A percentile compares a stretch with the other conserved stretches of the same genome.
phyloP scores from a whole-genome alignment of 2,797 vertebrate species.

The Alca torda region DNA sequence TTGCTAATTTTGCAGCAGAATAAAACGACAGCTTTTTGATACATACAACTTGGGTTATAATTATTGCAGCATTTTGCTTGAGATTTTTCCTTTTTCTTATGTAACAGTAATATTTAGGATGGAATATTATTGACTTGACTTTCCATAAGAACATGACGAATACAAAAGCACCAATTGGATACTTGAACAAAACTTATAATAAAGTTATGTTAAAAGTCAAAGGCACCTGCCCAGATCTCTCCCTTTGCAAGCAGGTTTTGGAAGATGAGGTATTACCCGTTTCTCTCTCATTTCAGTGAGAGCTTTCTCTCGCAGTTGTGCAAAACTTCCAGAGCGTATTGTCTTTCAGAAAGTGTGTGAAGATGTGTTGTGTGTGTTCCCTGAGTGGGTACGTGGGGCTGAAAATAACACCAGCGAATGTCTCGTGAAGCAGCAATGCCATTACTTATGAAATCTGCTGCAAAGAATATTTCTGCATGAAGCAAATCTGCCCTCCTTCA shows the following conservation, averaged over 20 bases:
- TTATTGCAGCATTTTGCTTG: neutral
- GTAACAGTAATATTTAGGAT: neutral
- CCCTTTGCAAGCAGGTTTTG: neutral
- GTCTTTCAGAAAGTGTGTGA: neutral
- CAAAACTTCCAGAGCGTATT: neutral
- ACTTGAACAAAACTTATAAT: neutral
- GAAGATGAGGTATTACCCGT: neutral
- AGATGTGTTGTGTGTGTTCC: neutral
- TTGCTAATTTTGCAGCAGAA: neutral
- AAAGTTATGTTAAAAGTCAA: neutral
- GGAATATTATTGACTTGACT: neutral
- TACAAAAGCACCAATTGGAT: neutral
- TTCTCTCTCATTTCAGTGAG: neutral
- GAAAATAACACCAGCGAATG: neutral
- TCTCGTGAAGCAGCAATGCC: neutral
- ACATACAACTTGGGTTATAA: neutral
- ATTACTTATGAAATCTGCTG: neutral
- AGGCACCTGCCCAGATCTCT: neutral
- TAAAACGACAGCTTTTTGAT: neutral
- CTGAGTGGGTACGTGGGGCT: neutral
- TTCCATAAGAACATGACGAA: neutral
- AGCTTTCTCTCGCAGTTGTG: neutral
- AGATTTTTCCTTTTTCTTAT: neutral
- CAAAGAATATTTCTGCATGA: neutral
- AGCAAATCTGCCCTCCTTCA: constrained; percentile 15